Conservation (phyloP, 2,888 invertebrate species). For the Protonemura montana region DNA sequence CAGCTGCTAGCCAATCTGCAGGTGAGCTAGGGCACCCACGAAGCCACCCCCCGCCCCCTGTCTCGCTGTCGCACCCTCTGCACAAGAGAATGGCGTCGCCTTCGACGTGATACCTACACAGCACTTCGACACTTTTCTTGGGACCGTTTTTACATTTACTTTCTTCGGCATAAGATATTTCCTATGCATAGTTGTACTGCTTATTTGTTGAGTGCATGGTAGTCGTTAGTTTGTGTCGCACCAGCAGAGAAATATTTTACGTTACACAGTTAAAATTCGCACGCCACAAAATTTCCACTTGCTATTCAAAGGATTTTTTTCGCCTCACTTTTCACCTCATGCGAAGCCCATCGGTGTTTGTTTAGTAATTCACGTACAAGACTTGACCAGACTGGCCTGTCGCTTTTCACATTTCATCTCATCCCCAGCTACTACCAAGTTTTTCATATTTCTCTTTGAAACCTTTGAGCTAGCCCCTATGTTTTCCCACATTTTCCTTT, state of each 20-base stretch:
- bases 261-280: not conserved
- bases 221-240: not conserved
- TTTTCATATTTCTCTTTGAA: not conserved
- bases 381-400: not conserved
- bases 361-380: not conserved
- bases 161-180: not conserved
- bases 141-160: not conserved
- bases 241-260: not conserved
- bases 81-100: slow-evolving; percentile 15
- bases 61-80: not conserved
- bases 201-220: not conserved
- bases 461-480: not conserved
- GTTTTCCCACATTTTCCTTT: not conserved
- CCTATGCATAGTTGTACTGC: slow-evolving; percentile 16
- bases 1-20: slow-evolving; percentile 74
- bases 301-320: not conserved
- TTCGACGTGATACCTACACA: not conserved
- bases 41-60: slow-evolving; percentile 1
- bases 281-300: not conserved
- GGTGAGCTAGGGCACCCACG: slow-evolving; percentile 65
- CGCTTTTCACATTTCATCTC: not conserved
- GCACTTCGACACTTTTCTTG: not conserved
- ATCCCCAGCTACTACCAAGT: not conserved
- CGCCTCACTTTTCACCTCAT: not conserved
- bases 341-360: not conserved